Conservation (phyloP, 2,113 vertebrate genomes). For the Prionailurus viverrinus region DNA sequence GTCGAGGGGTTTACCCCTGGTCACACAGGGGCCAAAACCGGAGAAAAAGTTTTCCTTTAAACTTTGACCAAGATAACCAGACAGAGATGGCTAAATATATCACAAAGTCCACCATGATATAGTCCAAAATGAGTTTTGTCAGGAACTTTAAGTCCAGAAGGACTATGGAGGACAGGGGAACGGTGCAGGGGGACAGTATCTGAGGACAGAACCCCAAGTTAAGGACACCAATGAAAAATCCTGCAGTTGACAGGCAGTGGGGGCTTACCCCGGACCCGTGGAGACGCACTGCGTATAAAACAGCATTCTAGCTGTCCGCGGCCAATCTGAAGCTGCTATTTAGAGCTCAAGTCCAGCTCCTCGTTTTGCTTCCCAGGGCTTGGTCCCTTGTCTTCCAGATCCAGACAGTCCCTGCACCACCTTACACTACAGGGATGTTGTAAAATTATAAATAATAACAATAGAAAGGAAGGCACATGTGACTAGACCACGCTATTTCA, state of each 20-base stretch:
- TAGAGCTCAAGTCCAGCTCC: neutral
- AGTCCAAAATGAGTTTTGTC: neutral
- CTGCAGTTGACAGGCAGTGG: neutral
- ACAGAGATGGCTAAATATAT: neutral
- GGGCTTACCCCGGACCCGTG: rapidly evolving
- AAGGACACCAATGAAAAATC: neutral
- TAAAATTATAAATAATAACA: neutral
- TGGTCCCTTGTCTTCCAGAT: neutral
- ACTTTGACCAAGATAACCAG: neutral
- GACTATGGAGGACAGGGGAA: neutral
- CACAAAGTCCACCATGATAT: neutral
- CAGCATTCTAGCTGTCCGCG: neutral
- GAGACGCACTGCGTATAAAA: neutral
- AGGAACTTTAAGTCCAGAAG: neutral
- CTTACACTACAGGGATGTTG: neutral
- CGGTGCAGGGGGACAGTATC: rapidly evolving
- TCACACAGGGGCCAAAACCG: neutral
- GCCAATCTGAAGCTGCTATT: neutral
- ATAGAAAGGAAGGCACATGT: neutral
- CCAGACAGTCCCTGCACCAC: neutral
- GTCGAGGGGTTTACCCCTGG: neutral
- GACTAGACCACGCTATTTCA: neutral
- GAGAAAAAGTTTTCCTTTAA: neutral
- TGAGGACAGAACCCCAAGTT: neutral
- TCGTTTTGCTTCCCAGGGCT: neutral